Evolutionary conservation across 2,113 vertebrate genomes (phyloP).

Genomic region (Toxotes jaculatrix): DNA sequence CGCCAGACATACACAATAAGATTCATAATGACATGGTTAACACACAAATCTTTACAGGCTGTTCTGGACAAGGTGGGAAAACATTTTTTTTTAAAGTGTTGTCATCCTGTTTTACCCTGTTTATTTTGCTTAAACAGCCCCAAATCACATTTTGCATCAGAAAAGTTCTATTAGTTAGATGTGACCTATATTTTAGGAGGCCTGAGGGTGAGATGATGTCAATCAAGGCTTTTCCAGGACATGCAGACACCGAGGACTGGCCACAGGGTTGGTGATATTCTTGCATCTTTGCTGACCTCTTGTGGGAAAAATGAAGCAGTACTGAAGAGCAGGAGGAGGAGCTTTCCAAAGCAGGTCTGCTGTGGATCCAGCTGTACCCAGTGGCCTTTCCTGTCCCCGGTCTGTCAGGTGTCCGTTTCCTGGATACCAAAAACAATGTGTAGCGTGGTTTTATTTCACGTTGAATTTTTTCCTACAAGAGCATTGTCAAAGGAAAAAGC

Average conservation of each 20-base stretch:
- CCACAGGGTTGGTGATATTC: not conserved
- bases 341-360: not conserved
- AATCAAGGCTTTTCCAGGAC: not conserved
- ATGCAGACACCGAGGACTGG: not conserved
- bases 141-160: not conserved
- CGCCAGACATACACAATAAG: not conserved
- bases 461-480: not conserved
- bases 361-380: not conserved
- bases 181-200: not conserved
- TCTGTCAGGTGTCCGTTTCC: slow-evolving; percentile 4
- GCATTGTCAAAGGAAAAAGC: not conserved
- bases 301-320: slow-evolving; percentile 35
- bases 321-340: not conserved
- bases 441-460: not conserved
- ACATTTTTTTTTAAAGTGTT: not conserved
- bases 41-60: not conserved
- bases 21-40: not conserved
- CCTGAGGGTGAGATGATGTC: not conserved
- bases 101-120: not conserved
- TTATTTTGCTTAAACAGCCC: not conserved
- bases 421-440: slow-evolving; percentile 22
- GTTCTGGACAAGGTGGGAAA: not conserved
- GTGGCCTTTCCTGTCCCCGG: not conserved
- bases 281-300: slow-evolving; percentile 68
- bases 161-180: not conserved